A percentile compares a stretch with the other conserved stretches of the same genome.
These are phyloP conservation scores for Acrossocheilus fasciatus DNA, from an alignment of 2,797 vertebrate genomes.

Conservation along the genomic window DNA sequence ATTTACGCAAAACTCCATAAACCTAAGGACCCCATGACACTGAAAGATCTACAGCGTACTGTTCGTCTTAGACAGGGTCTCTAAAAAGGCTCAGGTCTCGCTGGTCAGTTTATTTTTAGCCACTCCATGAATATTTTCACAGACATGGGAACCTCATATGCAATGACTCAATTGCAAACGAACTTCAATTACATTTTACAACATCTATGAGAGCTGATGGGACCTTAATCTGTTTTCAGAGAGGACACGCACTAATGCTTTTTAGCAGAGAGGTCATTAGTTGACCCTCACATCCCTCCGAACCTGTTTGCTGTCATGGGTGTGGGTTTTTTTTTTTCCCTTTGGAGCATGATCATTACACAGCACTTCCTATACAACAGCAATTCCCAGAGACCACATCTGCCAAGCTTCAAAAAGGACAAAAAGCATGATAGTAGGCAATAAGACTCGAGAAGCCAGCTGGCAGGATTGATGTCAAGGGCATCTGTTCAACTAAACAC, in stretches of 20 bases:
- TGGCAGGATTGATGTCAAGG: too few species aligned
- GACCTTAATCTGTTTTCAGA: not conserved
- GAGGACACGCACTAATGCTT: not conserved
- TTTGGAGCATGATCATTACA: too few species aligned
- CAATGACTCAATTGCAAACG: not conserved
- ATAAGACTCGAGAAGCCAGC: not conserved
- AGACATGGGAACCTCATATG: not conserved
- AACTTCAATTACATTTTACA: not conserved
- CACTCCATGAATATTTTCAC: not conserved
- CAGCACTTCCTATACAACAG: not conserved
- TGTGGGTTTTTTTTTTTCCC: too few species aligned
- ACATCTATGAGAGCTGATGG: not conserved
- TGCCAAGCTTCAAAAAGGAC: too few species aligned
- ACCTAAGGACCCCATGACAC: not conserved
- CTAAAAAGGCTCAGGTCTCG: not conserved
- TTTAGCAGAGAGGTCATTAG: not conserved
- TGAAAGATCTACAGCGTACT: not conserved
- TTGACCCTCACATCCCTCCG: not conserved
- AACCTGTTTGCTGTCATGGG: too few species aligned
- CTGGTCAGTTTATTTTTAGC: constrained; percentile 32
- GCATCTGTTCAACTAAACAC: too few species aligned
- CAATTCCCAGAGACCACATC: too few species aligned
- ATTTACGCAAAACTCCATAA: not conserved
- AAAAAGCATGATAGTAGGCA: too few species aligned
- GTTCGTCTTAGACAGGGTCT: not conserved